Percentiles rank a stretch among this genome's conserved stretches.
Evolutionary conservation across 2,113 vertebrate species (phyloP).

Genomic region (Caracal caracal): DNA sequence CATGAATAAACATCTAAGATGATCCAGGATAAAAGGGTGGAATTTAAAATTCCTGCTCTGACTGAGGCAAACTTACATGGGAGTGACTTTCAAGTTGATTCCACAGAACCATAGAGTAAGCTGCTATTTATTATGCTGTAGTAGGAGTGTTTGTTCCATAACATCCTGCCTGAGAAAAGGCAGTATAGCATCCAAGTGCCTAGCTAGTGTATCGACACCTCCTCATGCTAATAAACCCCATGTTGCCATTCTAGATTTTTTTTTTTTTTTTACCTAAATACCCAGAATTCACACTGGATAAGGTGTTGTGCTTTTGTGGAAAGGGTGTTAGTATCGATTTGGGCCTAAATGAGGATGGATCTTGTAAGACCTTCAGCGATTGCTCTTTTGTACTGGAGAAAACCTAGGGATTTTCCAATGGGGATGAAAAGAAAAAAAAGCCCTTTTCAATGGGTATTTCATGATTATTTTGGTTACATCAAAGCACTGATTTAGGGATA

Average conservation of each 20-base stretch:
- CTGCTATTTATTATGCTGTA: fast-evolving
- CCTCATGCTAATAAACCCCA: fast-evolving
- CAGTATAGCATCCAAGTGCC: background rate
- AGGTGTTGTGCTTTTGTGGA: background rate
- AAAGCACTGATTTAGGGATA: background rate
- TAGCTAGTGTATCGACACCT: background rate
- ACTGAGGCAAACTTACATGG: conserved; percentile 2
- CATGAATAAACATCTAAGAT: background rate
- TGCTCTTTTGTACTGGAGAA: background rate
- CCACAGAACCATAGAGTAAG: background rate
- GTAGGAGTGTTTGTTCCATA: fast-evolving
- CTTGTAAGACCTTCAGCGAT: background rate
- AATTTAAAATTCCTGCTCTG: conserved; percentile 10
- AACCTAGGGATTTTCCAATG: background rate
- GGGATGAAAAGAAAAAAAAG: background rate
- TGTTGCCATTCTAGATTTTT: fast-evolving
- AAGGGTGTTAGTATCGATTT: background rate
- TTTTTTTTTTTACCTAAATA: background rate
- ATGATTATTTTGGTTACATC: background rate
- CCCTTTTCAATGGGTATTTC: background rate
- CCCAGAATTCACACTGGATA: background rate
- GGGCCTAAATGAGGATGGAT: conserved; percentile 15
- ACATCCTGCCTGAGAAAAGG: background rate
- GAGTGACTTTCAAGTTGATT: background rate
- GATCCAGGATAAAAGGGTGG: background rate